A percentile compares a stretch with the other conserved stretches of the same genome.
Evolutionary conservation across 92 coral and sea anemone genomes (phyloP).

Genomic region (Parazoanthus atlanticus): DNA sequence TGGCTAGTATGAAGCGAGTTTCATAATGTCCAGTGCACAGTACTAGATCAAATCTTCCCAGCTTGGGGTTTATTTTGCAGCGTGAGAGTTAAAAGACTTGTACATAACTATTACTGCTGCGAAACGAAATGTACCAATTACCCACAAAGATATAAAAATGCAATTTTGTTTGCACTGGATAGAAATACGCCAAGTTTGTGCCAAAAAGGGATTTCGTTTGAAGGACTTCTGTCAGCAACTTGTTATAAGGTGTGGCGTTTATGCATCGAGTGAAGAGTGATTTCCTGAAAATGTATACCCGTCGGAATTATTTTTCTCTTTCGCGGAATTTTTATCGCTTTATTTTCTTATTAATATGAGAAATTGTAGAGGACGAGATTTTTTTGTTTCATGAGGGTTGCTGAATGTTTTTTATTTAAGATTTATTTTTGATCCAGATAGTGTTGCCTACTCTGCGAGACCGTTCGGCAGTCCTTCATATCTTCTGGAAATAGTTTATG

Average conservation of each 20-base stretch:
- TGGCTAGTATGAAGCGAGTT: not conserved
- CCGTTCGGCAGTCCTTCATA: not conserved
- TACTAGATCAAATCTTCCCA: constrained; percentile 1
- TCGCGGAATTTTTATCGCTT: not conserved
- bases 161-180: constrained; percentile 5
- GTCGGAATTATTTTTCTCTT: not conserved
- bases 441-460: not conserved
- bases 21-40: constrained; percentile 9
- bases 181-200: constrained; percentile 23
- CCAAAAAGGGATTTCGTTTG: constrained; percentile 29
- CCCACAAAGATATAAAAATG: not conserved
- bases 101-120: not conserved
- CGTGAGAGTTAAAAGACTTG: not conserved
- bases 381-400: too few relatives aligned
- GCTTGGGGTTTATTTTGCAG: not conserved
- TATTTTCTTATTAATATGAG: not conserved
- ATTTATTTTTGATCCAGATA: too few relatives aligned
- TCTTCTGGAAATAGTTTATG: constrained; percentile 8
- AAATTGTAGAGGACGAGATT: not conserved
- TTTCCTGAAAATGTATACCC: constrained; percentile 2
- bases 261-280: constrained; percentile 16
- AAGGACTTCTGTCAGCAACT: constrained; percentile 41
- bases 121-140: not conserved
- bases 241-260: constrained; percentile 43
- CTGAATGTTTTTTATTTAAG: not conserved